Conservation (phyloP, 2,888 invertebrate species). For the Cecidostiba fungosa region DNA sequence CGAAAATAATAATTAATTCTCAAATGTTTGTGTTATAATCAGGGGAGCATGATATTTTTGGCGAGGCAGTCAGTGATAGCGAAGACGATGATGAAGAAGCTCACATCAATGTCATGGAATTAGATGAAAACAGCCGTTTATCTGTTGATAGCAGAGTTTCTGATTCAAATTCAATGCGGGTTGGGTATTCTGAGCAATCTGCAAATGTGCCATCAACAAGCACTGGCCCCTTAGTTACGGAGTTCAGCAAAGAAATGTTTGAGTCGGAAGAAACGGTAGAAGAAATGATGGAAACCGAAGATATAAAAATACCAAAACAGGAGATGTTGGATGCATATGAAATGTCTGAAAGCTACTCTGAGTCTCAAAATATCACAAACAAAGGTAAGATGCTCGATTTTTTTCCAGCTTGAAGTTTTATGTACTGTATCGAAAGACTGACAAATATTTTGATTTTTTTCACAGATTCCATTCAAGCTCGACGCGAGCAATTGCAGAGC, state of each 20-base stretch:
- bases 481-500: constrained; percentile 87
- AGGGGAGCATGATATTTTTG: constrained; percentile 93
- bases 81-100: constrained; percentile 90
- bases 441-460: constrained; percentile 39
- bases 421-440: constrained; percentile 35
- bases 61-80: constrained; percentile 95
- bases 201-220: constrained; percentile 66
- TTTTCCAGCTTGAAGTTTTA: not conserved
- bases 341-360: constrained; percentile 56
- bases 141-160: constrained; percentile 88
- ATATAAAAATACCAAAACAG: constrained; percentile 64
- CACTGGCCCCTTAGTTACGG: constrained; percentile 81
- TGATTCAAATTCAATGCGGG: constrained; percentile 85
- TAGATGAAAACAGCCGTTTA: constrained; percentile 89
- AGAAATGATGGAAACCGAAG: constrained; percentile 71
- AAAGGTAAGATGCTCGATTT: constrained; percentile 55
- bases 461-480: constrained; percentile 82
- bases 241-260: constrained; percentile 85
- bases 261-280: constrained; percentile 71
- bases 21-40: constrained; percentile 70
- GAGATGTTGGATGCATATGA: constrained; percentile 61
- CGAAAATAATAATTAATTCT: not conserved
- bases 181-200: constrained; percentile 72
- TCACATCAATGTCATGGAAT: constrained; percentile 87
- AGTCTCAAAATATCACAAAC: constrained; percentile 60